phyloP scores from a whole-genome alignment of 2,888 invertebrate genomes.

The Lasioglossum zephyrum region DNA sequence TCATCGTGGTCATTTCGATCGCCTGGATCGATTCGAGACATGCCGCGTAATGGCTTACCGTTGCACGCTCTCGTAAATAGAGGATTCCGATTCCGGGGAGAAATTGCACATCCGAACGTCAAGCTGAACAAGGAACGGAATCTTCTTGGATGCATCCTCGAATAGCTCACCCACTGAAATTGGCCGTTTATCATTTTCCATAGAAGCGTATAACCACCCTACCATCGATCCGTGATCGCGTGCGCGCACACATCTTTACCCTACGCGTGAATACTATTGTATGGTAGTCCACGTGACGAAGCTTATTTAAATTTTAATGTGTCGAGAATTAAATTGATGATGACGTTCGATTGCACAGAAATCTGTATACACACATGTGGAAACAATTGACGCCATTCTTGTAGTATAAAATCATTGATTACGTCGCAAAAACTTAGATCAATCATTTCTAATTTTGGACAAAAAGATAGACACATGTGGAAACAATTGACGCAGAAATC shows the following conservation, averaged over 20 bases:
- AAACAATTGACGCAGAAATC: too few relatives aligned
- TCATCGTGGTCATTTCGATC: background rate
- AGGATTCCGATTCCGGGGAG: conserved; percentile 74
- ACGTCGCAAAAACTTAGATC: too few relatives aligned
- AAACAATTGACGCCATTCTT: too few relatives aligned
- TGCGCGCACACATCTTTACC: too few relatives aligned
- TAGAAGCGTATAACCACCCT: background rate
- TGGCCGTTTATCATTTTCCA: conserved; percentile 32
- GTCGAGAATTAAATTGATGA: too few relatives aligned
- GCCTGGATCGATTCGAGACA: background rate
- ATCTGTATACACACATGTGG: too few relatives aligned
- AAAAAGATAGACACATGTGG: too few relatives aligned
- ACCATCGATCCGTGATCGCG: background rate
- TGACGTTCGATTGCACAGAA: too few relatives aligned
- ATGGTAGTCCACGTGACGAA: background rate
- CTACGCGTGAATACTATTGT: background rate
- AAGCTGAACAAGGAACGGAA: conserved; percentile 68
- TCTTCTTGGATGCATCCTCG: conserved; percentile 68
- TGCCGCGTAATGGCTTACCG: conserved; percentile 66
- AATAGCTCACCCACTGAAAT: conserved; percentile 76
- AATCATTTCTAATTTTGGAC: too few relatives aligned
- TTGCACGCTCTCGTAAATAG: conserved; percentile 70
- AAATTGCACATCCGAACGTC: conserved; percentile 80
- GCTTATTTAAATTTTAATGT: too few relatives aligned
- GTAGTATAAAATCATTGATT: too few relatives aligned